Evolutionary conservation across 2,888 invertebrate genomes (phyloP).

Genomic region (Tetranychus truncatus): DNA sequence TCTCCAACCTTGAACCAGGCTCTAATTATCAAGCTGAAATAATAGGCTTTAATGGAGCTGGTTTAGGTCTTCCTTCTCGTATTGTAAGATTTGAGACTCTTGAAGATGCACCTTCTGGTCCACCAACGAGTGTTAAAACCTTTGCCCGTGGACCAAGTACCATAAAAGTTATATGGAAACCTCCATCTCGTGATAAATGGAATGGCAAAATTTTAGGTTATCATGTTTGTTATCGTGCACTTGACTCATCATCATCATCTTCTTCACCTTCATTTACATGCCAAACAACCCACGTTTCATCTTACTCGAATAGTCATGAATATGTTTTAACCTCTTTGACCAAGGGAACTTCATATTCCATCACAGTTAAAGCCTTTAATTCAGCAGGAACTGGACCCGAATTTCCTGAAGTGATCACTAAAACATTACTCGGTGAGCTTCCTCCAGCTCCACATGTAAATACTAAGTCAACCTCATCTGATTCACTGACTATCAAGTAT

Average conservation of each 20-base stretch:
- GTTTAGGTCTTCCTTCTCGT: constrained; percentile 26
- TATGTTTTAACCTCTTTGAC: constrained; percentile 26
- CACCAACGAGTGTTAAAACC: constrained; percentile 25
- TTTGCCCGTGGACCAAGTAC: constrained; percentile 26
- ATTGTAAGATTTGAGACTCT: constrained; percentile 26
- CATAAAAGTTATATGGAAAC: constrained; percentile 26
- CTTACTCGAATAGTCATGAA: constrained; percentile 19
- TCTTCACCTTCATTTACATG: constrained; percentile 22
- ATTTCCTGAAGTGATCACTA: constrained; percentile 25
- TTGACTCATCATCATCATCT: constrained; percentile 24
- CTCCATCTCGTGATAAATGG: constrained; percentile 26
- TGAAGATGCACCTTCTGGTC: constrained; percentile 27
- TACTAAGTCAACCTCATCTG: constrained; percentile 22
- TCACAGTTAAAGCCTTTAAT: constrained; percentile 28
- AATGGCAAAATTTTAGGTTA: constrained; percentile 27
- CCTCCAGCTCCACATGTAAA: constrained; percentile 27
- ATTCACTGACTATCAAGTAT: not conserved
- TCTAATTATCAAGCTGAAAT: constrained; percentile 26
- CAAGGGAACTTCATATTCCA: constrained; percentile 26
- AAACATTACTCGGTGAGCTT: constrained; percentile 27
- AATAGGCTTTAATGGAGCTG: constrained; percentile 28
- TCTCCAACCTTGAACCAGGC: constrained; percentile 26
- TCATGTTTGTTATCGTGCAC: constrained; percentile 26
- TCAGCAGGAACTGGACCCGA: constrained; percentile 27
- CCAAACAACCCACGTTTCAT: not conserved